Conservation (phyloP, 2,113 vertebrate genomes). For the Cranoglanis bouderius region DNA sequence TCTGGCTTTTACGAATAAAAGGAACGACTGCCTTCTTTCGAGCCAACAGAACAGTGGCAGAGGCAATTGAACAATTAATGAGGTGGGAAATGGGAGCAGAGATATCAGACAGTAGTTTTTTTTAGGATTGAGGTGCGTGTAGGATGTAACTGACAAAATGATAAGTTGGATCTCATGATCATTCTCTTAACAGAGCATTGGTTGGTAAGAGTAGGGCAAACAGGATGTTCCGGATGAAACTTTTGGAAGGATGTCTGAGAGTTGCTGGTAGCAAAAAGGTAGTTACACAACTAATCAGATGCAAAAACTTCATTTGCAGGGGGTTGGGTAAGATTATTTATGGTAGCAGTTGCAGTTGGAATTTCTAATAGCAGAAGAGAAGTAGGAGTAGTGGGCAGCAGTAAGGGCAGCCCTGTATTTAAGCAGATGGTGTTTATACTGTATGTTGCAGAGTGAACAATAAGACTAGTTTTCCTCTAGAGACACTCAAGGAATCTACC, state of each 20-base stretch:
- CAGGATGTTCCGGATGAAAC: neutral
- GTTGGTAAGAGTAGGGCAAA: neutral
- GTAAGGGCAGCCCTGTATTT: slow-evolving; percentile 1
- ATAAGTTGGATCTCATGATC: neutral
- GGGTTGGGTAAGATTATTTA: slow-evolving; percentile 1
- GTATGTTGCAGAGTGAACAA: neutral
- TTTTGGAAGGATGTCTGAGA: neutral
- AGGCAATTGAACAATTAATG: slow-evolving; percentile 11
- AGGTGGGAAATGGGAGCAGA: neutral
- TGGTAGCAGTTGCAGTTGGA: neutral
- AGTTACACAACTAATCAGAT: neutral
- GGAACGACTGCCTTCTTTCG: neutral
- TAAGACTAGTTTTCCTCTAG: neutral
- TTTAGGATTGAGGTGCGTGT: neutral
- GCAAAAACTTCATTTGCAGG: neutral
- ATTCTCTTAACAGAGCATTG: neutral
- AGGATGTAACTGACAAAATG: neutral
- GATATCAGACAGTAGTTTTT: neutral
- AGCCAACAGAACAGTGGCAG: neutral
- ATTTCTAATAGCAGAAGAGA: neutral
- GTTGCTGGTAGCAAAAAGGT: neutral
- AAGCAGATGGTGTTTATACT: neutral
- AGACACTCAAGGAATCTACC: neutral
- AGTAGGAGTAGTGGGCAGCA: neutral
- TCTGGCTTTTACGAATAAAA: neutral